phyloP scores from a whole-genome alignment of 2,888 invertebrate species.

The Patella ulyssiponensis region DNA sequence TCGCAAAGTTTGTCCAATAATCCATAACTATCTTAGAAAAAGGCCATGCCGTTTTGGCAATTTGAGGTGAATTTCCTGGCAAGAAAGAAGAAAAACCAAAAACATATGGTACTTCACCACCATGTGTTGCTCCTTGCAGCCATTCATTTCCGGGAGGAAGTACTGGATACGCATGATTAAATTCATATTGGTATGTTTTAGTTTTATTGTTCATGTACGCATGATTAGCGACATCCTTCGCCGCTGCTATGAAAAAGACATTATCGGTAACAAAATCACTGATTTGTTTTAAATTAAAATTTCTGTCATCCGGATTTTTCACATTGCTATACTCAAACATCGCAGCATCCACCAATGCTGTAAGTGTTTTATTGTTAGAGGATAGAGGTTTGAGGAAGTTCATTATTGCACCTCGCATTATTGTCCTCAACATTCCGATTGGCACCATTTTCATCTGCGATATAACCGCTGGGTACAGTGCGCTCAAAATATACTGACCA shows the following conservation, averaged over 20 bases:
- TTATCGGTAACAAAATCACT: not conserved
- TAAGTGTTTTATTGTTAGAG: not conserved
- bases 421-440: not conserved
- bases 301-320: not conserved
- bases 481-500: not conserved
- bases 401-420: not conserved
- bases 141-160: not conserved
- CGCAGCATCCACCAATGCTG: not conserved
- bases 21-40: not conserved
- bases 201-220: not conserved
- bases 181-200: conserved; percentile 1
- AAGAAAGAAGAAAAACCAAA: not conserved
- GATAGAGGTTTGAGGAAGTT: not conserved
- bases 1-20: conserved; percentile 5
- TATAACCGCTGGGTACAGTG: not conserved
- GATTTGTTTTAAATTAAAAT: not conserved
- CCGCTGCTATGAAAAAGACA: not conserved
- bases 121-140: not conserved
- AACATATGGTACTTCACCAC: not conserved
- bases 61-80: not conserved
- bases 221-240: not conserved
- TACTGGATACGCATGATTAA: not conserved
- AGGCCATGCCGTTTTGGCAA: not conserved
- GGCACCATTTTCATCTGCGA: not conserved
- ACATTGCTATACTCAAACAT: not conserved